These are phyloP conservation scores for Eulemur albifrons DNA, from an alignment of 2,797 vertebrate genomes.

Conservation along the genomic window DNA sequence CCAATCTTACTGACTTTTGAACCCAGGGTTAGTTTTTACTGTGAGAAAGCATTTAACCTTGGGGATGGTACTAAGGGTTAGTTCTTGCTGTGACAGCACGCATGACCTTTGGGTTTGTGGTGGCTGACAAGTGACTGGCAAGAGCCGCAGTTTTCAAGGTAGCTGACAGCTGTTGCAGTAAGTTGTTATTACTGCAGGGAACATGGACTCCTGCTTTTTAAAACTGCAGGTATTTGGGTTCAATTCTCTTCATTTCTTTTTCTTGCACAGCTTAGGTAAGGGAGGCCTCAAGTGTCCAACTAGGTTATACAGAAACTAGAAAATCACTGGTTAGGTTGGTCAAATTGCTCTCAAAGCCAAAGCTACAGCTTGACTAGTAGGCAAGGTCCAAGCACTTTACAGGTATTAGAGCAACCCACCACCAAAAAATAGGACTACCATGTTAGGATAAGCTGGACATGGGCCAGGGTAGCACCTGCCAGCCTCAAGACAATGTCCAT, in stretches of 20 bases:
- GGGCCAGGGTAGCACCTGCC: not conserved
- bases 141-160: not conserved
- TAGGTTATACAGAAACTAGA: not conserved
- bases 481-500: not conserved
- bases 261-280: not conserved
- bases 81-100: not conserved
- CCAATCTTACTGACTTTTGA: not conserved
- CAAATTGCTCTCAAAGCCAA: not conserved
- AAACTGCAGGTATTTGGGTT: not conserved
- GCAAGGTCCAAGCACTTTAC: not conserved
- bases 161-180: not conserved
- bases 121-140: not conserved
- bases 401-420: not conserved
- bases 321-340: not conserved
- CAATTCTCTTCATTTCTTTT: not conserved
- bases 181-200: not conserved
- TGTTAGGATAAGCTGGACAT: not conserved
- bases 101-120: not conserved
- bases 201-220: not conserved
- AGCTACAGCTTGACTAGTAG: not conserved
- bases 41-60: not conserved
- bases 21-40: not conserved
- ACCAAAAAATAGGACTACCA: not conserved
- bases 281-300: not conserved
- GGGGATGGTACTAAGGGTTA: not conserved